Percentiles rank a stretch among this genome's conserved stretches.
phyloP scores from a whole-genome alignment of 2,113 vertebrate genomes.

The Rhinichthys klamathensis region DNA sequence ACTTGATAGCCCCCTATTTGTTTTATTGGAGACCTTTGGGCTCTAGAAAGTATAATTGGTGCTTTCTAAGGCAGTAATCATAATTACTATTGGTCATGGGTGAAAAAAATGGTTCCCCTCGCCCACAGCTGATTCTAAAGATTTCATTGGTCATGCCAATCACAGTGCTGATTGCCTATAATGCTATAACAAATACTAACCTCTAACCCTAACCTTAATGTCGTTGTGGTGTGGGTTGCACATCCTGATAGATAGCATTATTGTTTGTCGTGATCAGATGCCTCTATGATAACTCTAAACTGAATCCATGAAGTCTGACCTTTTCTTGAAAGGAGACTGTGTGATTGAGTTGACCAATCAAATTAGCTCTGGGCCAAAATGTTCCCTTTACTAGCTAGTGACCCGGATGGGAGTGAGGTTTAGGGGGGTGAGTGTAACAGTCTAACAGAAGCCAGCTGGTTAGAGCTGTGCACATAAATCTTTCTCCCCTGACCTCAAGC shows the following conservation, averaged over 20 bases:
- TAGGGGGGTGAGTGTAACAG: background rate
- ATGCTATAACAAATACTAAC: background rate
- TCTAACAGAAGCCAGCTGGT: background rate
- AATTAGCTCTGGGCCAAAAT: background rate
- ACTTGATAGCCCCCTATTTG: background rate
- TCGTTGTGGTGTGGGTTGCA: background rate
- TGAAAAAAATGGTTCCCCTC: background rate
- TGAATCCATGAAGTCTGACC: background rate
- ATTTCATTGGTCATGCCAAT: background rate
- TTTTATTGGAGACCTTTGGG: slow-evolving; percentile 10
- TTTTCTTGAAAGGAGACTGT: background rate
- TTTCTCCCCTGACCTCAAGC: background rate
- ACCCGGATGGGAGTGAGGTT: background rate
- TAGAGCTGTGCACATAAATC: background rate
- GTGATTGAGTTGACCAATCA: background rate
- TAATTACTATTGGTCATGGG: background rate
- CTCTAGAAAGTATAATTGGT: background rate
- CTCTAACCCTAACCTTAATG: background rate
- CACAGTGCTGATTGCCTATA: background rate
- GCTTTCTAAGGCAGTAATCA: background rate
- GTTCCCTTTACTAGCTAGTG: background rate
- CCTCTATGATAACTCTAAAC: background rate
- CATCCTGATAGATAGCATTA: background rate
- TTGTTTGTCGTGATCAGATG: background rate
- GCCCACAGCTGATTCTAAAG: background rate